Conservation (phyloP, 2,888 invertebrate species). For the Ichneumoninae sp. region DNA sequence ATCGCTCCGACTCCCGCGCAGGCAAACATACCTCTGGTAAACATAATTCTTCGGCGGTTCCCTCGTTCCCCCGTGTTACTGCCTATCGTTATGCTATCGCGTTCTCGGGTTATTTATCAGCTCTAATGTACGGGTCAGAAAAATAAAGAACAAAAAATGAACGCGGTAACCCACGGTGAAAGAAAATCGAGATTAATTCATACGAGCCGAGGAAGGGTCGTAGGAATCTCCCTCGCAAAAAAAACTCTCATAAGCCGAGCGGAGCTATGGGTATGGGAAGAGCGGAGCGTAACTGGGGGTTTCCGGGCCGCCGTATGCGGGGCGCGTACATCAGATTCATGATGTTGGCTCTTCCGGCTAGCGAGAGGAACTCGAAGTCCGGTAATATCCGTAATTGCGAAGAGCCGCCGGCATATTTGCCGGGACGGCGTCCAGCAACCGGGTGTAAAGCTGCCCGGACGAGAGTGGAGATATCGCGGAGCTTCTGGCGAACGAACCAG, state of each 20-base stretch:
- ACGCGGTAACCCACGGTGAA: constrained; percentile 46
- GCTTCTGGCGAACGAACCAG: constrained; percentile 8
- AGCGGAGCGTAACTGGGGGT: not conserved
- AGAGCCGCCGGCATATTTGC: constrained; percentile 55
- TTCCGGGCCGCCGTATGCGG: constrained; percentile 43
- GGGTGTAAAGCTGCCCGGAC: not conserved
- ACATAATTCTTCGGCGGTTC: constrained; percentile 3
- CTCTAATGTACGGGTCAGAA: not conserved
- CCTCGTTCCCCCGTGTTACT: not conserved
- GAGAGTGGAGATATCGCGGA: not conserved
- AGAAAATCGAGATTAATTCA: constrained; percentile 44
- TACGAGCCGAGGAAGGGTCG: constrained; percentile 42
- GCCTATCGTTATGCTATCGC: not conserved
- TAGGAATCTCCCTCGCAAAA: constrained; percentile 55
- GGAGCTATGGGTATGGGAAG: constrained; percentile 3
- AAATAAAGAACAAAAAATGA: constrained; percentile 6
- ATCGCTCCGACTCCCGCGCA: not conserved
- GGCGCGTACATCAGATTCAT: constrained; percentile 58
- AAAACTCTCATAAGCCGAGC: constrained; percentile 3
- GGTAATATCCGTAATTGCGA: constrained; percentile 74
- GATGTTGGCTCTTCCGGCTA: constrained; percentile 45
- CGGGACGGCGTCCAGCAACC: constrained; percentile 10
- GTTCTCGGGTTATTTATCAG: not conserved
- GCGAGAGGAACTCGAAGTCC: constrained; percentile 54
- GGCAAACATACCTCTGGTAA: constrained; percentile 13